Base-by-base conservation (phyloP, 2,113 vertebrate genomes). In the Actenoides hombroni region DNA sequence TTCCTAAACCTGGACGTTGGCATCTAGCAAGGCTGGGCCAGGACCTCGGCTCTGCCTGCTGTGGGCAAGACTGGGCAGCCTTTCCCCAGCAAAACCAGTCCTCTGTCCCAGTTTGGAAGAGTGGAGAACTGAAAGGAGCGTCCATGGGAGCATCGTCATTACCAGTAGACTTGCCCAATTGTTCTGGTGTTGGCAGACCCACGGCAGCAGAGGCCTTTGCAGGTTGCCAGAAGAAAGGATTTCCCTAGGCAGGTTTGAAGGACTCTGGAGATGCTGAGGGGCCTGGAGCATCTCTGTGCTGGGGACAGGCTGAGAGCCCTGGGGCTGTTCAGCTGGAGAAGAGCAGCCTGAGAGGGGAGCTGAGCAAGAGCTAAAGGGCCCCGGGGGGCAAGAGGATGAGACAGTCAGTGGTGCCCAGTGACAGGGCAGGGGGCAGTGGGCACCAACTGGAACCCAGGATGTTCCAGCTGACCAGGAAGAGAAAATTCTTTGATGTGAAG, bases 1-100 rank as follows among this genome's bases (percentile, higher is more conserved):
- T 97, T 96, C 86, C 88, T 97, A 0, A 94, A 96, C 88, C 86
- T 96, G 92, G 56, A 97, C 0, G 2, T 81, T 6, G 88, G 80
- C 73, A 74, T 86, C 51, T 95, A 97, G 79, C 2, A 1, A 77
- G 70, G 44, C 75, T 18, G 44, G 33, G 4, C 59, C 33, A 1
- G 35, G n/a, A 56, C 28, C 56, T 17, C 46, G 5, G 39, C 44
- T 1, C 39, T 17, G 64, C 64, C 48, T 13, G 5, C 61, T 26
- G 42, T 1, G 40, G 44, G 5, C 59, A 39, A 9, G 33, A 11
- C 39, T 3, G 48, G 56, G 74, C 61, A 39, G 39, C 67, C 8
- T 46, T 35, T 33, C 61, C 6, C 25, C 35, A 29, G 15, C 17
- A 19, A 31, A 40, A 7, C 7, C 5, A 25, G 42, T 11, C 37